Base-by-base conservation (phyloP, 2,113 vertebrate species). In the Catharus minimus region DNA sequence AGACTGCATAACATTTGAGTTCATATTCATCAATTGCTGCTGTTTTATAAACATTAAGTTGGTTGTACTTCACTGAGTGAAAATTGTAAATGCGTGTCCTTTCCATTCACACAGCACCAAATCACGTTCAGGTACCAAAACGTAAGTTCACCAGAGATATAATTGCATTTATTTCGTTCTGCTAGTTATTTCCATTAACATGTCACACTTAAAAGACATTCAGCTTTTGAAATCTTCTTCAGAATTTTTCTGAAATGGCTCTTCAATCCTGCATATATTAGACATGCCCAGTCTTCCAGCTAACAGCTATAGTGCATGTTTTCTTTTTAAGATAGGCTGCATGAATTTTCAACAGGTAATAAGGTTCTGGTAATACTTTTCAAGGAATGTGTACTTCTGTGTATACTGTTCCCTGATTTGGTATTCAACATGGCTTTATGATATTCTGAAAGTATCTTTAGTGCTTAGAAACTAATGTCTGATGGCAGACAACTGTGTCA, bases 321-420 rank as follows among this genome's bases (percentile, higher is more conserved):
- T 81, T 71, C 73, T 81, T 87, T 94, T 77, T 39, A 58, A 82
- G 47, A 69, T 20, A 82, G 22, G 19, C 16, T 80, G 62, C 38
- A 82, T 55, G 46, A 91, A 85, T 89, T 93, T 92, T 82, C 58
- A 43, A 33, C 78, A 76, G 26, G 47, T 82, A 81, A 68, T 61
- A 81, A 68, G 22, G 4, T 75, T 92, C 24, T 60, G 30, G 28
- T 46, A 82, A 76, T 30, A 60, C 15, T 33, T 91, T 65, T 21
- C 55, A 17, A 62, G 17, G 47, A 80, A 47, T 23, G 2, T 39
- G 20, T 66, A 67, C 30, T 64, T 65, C 49, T 10, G 2, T 53
- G 32, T 69, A n/a, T 5, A 2, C 22, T 52, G 4, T 66, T 79
- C 4, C 2, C 13, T 57, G 36, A 82, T 73, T 21, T 74, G 38